A percentile compares a stretch with the other conserved stretches of the same genome.
phyloP scores from a whole-genome alignment of 2,113 vertebrate genomes.

The Cryptomyrus ogoouensis region DNA sequence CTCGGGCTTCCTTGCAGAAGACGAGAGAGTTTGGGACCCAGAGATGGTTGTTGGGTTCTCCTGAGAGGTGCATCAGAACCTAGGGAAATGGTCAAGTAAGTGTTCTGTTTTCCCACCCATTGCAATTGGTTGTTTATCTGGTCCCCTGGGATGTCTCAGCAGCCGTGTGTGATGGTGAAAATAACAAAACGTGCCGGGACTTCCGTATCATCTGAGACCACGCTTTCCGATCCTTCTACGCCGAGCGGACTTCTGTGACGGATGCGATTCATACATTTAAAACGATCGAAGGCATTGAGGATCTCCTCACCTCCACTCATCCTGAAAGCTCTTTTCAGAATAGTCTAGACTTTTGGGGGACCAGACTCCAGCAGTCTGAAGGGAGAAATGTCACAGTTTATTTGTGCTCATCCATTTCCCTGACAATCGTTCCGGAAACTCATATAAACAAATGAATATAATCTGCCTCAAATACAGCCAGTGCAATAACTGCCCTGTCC shows the following conservation, averaged over 20 bases:
- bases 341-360: not conserved
- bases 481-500: not conserved
- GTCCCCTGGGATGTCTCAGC: not conserved
- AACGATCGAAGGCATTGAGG: not conserved
- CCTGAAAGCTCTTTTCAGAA: not conserved
- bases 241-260: not conserved
- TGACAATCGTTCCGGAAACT: not conserved
- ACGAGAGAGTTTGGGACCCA: not conserved
- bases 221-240: not conserved
- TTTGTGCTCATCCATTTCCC: conserved; percentile 9
- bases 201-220: not conserved
- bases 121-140: not conserved
- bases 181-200: not conserved
- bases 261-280: conserved; percentile 7
- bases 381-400: not conserved
- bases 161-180: not conserved
- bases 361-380: not conserved
- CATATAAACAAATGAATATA: conserved; percentile 11
- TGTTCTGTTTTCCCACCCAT: not conserved
- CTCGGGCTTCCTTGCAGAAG: not conserved
- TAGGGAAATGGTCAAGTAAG: not conserved
- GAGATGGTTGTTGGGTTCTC: not conserved
- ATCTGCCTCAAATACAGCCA: not conserved
- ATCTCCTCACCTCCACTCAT: not conserved
- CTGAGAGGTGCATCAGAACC: not conserved